Conservation (phyloP, 1,140 invertebrate genomes). For the Cydia strobilella region DNA sequence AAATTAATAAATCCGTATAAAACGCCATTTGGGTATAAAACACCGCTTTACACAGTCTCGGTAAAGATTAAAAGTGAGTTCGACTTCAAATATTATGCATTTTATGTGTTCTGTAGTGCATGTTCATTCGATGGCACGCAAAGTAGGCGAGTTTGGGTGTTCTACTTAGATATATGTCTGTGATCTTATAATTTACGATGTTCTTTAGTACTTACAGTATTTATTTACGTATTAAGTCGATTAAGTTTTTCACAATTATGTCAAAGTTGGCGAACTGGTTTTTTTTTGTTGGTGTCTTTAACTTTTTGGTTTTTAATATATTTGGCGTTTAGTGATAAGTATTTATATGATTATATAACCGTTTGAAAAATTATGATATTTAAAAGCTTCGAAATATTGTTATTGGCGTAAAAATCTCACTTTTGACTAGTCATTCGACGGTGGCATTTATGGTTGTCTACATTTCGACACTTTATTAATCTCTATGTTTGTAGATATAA, state of each 20-base stretch:
- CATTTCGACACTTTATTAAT: neutral
- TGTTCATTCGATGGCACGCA: neutral
- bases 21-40: neutral
- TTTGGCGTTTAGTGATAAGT: conserved; percentile 22
- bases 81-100: neutral
- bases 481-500: neutral
- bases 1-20: neutral
- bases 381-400: conserved; percentile 29
- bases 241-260: conserved; percentile 48
- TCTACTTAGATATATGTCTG: conserved; percentile 16
- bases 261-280: conserved; percentile 44
- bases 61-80: neutral
- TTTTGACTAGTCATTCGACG: conserved; percentile 49
- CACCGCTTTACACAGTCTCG: neutral
- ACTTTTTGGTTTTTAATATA: conserved; percentile 38
- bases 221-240: conserved; percentile 72
- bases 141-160: neutral
- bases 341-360: conserved; percentile 24
- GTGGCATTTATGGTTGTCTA: conserved; percentile 50
- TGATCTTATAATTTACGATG: conserved; percentile 44
- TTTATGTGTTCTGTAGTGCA: neutral
- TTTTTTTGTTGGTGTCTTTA: conserved; percentile 54
- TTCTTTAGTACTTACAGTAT: conserved; percentile 77
- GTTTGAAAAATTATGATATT: conserved; percentile 21
- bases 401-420: conserved; percentile 43